A percentile compares a stretch with the other conserved stretches of the same genome.
Evolutionary conservation across 2,797 vertebrate genomes (phyloP).

Genomic region (Champsocephalus esox): DNA sequence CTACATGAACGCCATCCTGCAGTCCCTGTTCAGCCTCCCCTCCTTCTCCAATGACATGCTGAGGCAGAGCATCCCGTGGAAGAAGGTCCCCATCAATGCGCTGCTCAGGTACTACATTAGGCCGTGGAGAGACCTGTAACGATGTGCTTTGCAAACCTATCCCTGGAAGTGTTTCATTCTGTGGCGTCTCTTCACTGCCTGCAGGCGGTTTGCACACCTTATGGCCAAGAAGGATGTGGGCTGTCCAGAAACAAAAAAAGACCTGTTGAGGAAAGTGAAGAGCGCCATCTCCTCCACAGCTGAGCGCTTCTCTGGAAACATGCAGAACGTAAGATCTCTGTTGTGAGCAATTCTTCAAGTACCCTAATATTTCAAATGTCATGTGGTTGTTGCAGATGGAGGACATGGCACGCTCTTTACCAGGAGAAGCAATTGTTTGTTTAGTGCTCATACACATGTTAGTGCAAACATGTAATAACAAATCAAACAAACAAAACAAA

Average conservation of each 20-base stretch:
- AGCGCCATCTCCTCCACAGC: constrained; percentile 97
- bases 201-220: constrained; percentile 95
- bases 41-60: constrained; percentile 97
- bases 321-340: constrained; percentile 94
- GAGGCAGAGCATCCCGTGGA: constrained; percentile 96
- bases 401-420: background rate
- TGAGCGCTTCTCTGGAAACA: constrained; percentile 97
- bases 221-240: constrained; percentile 96
- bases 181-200: background rate
- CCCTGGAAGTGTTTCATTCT: background rate
- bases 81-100: constrained; percentile 94
- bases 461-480: too few relatives aligned
- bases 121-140: background rate
- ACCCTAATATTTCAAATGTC: background rate
- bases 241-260: constrained; percentile 95
- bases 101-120: constrained; percentile 89
- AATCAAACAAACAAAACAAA: background rate
- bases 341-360: background rate
- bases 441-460: background rate
- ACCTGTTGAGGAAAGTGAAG: constrained; percentile 96
- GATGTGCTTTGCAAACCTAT: background rate
- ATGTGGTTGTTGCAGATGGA: background rate
- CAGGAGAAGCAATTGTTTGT: background rate
- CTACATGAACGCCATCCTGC: constrained; percentile 99
- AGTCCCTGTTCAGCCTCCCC: constrained; percentile 97